Base-by-base conservation (phyloP, 2,888 invertebrate genomes). In the Physocephala rufipes region DNA sequence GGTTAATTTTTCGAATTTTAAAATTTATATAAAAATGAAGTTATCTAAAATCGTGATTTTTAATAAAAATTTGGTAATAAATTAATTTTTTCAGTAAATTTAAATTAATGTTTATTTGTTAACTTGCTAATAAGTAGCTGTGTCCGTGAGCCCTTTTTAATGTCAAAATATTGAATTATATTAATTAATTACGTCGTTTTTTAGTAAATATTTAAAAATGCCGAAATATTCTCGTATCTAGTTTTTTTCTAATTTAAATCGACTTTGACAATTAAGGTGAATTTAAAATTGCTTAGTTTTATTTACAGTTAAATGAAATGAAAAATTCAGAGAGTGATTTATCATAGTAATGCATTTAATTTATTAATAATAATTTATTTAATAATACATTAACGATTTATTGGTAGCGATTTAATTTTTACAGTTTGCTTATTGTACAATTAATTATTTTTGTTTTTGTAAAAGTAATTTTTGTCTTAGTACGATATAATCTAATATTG, bases 401-500 rank as follows among this genome's bases (percentile, higher is more conserved):
- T 55, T 7, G 28, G 28, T 26, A 55, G 24, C 36, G 36, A 9
- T 55, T 55, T 7, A 2, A 55, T 21, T 26, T 21, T 21, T 53
- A 53, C 55, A 55, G 21, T 55, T n/a, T 55, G 24, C 19, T 55
- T 4, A 24, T 24, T 55, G 3, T 9, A 26, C 15, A 15, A 55
- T 55, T n/a, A 26, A 12, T 53, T 53, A 53, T 24, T 26, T 26
- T 55, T 55, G 24, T 15, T 26, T 43, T n/a, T 15, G 26, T 55
- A 19, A n/a, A n/a, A n/a, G 51, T 26, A 65, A 65, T 65, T 28
- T 21, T 2, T 55, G 4, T 9, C 9, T 7, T 36, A 36, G 36
- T 36, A 36, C 36, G 36, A 58, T 70, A 70, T 47, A 64, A 47
- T 45, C 70, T 70, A 70, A 70, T 70, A 70, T 70, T 70, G 70